Base-by-base conservation (phyloP, 30 jellyfish, hydroid and myxozoan genomes). In the Aurelia coerulea region DNA sequence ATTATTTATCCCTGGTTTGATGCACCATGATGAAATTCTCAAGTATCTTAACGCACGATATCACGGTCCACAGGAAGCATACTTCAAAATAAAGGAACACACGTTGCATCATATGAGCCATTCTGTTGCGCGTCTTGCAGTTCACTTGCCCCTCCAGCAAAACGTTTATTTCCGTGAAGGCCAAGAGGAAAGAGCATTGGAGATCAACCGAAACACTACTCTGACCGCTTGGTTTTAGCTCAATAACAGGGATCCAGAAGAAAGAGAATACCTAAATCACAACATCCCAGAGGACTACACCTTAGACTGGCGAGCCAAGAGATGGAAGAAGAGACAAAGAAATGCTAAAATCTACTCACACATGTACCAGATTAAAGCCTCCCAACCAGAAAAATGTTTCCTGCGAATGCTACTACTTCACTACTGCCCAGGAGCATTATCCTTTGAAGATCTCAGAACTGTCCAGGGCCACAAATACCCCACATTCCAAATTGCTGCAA, bases 221-320 rank as follows among this genome's bases (percentile, higher is more conserved):
- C 95, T 86, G 33, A 64, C 94, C n/a, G 95, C 93, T 11, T 86
- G 76, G 83, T 86, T 77, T 63, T 31, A 29, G 37, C 76, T 78
- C 17, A 86, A 77, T 78, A 78, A 58, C 35, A 53, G 65, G 16
- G 12, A 53, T 53, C 65, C 12, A 10, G 12, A 53, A 10, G 65
- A 10, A 53, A 53, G 15, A 16, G 15, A 53, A 16, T 53, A 10
- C 65, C 65, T 53, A 10, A 10, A 53, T 16, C 15, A 59, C 35
- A 95, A 86, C 49, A 86, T 77, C 62, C 94, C 94, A 10, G 78
- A 78, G 31, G 95, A 86, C 50, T 78, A 18, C 19, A 34, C 73
- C 17, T 65, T 39, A 19, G 93, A 74, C 64, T 0, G 49, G 13
- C 11, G 81, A 10, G n/a, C 15, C 49, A n/a, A 56, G 65, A 84